Conservation (phyloP, 2,113 vertebrate species). For the Parotia lawesii region DNA sequence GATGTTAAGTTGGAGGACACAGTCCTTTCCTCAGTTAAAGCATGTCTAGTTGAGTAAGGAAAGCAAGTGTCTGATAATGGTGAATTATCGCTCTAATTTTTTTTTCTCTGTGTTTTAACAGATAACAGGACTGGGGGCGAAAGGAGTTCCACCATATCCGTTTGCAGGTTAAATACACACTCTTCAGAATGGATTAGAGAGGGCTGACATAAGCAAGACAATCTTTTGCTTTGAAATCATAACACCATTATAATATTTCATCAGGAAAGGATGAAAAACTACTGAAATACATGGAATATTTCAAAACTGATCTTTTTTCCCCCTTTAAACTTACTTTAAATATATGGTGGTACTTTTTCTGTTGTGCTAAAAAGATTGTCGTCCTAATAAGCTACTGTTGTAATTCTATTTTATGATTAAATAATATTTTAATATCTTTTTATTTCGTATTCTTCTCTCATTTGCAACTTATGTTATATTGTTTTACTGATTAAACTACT, state of each 20-base stretch:
- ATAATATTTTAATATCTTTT: background rate
- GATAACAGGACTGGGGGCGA: constrained; percentile 85
- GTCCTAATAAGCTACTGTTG: background rate
- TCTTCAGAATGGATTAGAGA: background rate
- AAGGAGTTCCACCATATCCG: constrained; percentile 77
- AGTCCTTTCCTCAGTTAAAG: background rate
- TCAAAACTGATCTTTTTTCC: background rate
- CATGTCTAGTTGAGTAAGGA: background rate
- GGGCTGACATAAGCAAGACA: background rate
- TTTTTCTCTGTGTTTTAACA: constrained; percentile 51
- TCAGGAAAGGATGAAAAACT: background rate
- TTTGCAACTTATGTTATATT: background rate
- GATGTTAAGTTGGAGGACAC: background rate
- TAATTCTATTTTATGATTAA: constrained; percentile 4
- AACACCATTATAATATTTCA: background rate
- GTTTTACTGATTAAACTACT: background rate
- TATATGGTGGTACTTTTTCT: background rate
- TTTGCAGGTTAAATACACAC: constrained; percentile 73
- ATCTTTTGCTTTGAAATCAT: background rate
- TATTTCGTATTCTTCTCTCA: background rate
- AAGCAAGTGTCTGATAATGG: background rate
- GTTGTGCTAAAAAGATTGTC: background rate
- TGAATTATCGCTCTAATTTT: background rate
- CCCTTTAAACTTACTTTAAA: background rate
- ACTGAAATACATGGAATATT: background rate